These are phyloP conservation scores for Chionodraco myersi DNA, from an alignment of 2,113 vertebrate genomes.

Conservation along the genomic window DNA sequence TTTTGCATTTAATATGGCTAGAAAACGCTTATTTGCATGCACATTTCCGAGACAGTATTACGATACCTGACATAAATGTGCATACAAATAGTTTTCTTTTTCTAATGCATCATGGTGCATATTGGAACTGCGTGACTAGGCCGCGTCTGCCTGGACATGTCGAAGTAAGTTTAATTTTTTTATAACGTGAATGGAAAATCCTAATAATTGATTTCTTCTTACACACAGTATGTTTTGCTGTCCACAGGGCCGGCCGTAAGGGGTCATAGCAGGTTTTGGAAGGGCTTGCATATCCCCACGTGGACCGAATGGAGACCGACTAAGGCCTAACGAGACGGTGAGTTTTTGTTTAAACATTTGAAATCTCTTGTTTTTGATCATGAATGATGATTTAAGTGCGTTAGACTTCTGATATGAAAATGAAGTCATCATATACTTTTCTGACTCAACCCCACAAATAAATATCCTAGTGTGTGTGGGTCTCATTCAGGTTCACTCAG, in stretches of 20 bases:
- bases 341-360: neutral
- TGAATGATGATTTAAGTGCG: slow-evolving; percentile 66
- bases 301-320: neutral
- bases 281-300: slow-evolving; percentile 13
- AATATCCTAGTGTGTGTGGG: neutral
- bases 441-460: slow-evolving; percentile 33
- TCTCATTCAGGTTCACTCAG: rapidly evolving
- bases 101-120: neutral
- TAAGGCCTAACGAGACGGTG: neutral
- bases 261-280: neutral
- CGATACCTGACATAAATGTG: neutral
- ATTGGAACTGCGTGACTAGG: slow-evolving; percentile 6
- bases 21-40: rapidly evolving
- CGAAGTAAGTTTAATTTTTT: neutral
- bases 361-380: neutral
- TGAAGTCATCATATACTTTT: slow-evolving; percentile 56
- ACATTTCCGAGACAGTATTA: rapidly evolving
- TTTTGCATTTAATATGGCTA: rapidly evolving
- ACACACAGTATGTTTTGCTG: neutral
- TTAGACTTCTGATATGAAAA: slow-evolving; percentile 78
- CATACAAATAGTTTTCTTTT: neutral
- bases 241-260: neutral
- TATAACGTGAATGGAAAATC: neutral
- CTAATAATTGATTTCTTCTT: rapidly evolving
- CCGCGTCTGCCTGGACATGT: neutral